Conservation (phyloP, 2,888 invertebrate genomes). For the Bellardia bayeri region DNA sequence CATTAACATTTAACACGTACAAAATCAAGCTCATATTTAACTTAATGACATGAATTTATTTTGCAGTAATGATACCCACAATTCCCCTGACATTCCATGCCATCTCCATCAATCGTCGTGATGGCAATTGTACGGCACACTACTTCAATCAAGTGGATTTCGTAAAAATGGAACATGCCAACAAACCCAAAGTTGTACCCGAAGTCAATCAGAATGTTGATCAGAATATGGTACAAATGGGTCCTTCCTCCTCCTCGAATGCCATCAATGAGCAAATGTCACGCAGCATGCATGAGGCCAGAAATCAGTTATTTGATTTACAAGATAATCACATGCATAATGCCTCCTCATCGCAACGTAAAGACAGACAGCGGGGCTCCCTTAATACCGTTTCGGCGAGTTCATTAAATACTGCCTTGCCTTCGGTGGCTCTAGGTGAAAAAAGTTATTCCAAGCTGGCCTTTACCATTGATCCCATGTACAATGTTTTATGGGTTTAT, state of each 20-base stretch:
- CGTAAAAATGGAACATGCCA: conserved; percentile 88
- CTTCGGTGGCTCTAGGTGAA: conserved; percentile 73
- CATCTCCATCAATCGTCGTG: conserved; percentile 94
- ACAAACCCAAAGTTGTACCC: conserved; percentile 78
- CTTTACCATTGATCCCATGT: conserved; percentile 91
- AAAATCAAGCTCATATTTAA: neutral
- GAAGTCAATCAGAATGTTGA: conserved; percentile 83
- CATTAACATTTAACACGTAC: too few species aligned
- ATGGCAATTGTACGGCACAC: conserved; percentile 95
- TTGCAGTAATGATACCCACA: conserved; percentile 92
- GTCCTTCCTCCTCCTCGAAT: conserved; percentile 74
- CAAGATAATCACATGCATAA: conserved; percentile 79
- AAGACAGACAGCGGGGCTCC: conserved; percentile 62
- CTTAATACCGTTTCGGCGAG: conserved; percentile 55
- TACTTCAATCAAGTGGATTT: conserved; percentile 94
- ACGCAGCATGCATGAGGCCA: conserved; percentile 83
- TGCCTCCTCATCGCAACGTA: conserved; percentile 66
- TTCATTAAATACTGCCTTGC: conserved; percentile 35
- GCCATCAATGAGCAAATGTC: conserved; percentile 84
- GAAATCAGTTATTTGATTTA: conserved; percentile 83
- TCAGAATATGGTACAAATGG: conserved; percentile 67
- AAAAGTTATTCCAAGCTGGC: conserved; percentile 82
- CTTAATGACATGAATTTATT: neutral
- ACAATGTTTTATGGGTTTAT: conserved; percentile 97
- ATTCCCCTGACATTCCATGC: conserved; percentile 93